Conservation (phyloP, 1,140 invertebrate genomes). For the Cydia strobilella region DNA sequence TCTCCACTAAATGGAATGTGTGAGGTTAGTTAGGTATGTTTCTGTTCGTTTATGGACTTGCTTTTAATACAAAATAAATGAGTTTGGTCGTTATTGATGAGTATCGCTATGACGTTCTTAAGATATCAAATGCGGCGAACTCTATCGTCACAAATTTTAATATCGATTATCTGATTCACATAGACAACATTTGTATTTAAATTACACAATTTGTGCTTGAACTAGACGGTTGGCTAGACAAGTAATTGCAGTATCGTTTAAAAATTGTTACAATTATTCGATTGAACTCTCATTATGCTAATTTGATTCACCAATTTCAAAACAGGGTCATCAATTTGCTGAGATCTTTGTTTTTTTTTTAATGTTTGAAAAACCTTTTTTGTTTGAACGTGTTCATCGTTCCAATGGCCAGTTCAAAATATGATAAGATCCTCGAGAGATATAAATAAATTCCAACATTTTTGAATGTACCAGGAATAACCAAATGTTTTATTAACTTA, state of each 20-base stretch:
- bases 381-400: no score
- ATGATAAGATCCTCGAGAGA: no score
- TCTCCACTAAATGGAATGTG: not conserved
- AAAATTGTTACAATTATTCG: not conserved
- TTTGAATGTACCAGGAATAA: no score
- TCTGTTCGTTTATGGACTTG: not conserved
- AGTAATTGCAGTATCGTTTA: not conserved
- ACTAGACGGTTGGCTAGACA: constrained; percentile 3
- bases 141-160: not conserved
- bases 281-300: not conserved
- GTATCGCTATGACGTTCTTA: not conserved
- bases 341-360: no score
- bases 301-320: no score
- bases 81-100: constrained; percentile 11
- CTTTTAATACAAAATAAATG: constrained; percentile 16
- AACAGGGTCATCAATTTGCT: no score
- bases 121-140: not conserved
- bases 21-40: not conserved
- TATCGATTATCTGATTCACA: constrained; percentile 15
- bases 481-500: not conserved
- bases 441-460: no score
- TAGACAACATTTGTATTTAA: not conserved
- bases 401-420: no score
- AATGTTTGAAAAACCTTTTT: no score
- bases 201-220: not conserved